Evolutionary conservation across 2,888 invertebrate genomes (phyloP), one percentile per base, ranked within the genome.

Genomic region (Agonopterix heracliana): DNA sequence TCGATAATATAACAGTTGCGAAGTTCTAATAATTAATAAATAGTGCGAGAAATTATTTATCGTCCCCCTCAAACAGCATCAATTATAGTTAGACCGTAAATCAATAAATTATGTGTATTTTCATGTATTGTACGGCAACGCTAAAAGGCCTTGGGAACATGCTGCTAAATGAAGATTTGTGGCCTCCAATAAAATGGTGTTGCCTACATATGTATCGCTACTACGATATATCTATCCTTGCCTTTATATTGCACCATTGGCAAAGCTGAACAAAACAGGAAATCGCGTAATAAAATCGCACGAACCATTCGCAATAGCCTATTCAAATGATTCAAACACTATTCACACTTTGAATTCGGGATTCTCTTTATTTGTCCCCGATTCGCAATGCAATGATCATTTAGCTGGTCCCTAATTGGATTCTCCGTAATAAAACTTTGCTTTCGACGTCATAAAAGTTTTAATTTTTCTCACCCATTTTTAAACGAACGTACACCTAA

Each of bases 141-240:
- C 26, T 26, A 26, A 26, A 26, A 72, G 71, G 74, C 69, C 64
- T 65, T 60, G 60, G 64, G 65, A 59, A 59, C 49, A 61, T 57
- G 66, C 59, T 59, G 67, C 69, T 66, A 73, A 80, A 78, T 80
- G 71, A 78, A 78, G 81, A 81, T 82, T 80, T 81, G 79, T 80
- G 66, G 68, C 55, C 51, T 55, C 68, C 69, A 78, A 80, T 81
- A 79, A 77, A 78, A 77, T 12, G 12, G 41, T 41, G 12, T 12
- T 13, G 12, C 13, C 13, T 41, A 13, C 11, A 41, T 41, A 41
- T 41, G 13, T 41, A 11, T n/a, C 4, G 45, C 14, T 17, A 26
- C 38, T 4, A 10, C 38, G 34, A 13, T 1, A 26, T 44, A 38
- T 9, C n/a, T 34, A 40, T 34, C 17, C 47, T 10, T 38, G 38